Evolutionary conservation across 2,888 invertebrate genomes (phyloP), one percentile per base, ranked within the genome.

Genomic region (Phorcus lineatus): DNA sequence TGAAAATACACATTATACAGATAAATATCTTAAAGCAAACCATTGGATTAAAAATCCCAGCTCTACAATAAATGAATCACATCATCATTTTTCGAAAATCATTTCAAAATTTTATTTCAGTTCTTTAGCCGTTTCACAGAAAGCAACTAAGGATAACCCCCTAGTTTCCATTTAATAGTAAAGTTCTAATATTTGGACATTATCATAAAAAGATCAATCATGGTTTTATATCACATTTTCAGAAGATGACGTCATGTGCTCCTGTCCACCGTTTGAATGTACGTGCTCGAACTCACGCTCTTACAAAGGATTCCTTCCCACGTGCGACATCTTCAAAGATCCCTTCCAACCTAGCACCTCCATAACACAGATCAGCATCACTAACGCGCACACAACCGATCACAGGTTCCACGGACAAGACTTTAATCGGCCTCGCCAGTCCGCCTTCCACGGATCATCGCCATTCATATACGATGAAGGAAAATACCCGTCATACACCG

Each of bases 251-350:
- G 88, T 87, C 66, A 81, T 91, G 75, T 91, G 91, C 80, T 91
- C 91, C 7, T 91, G 91, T 78, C 90, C 91, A 17, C 91, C 91
- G 0, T 91, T 91, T 78, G 91, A 91, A 77, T 90, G 90, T 79
- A 89, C 87, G 1, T 91, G 91, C 80, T 78, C 83, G 47, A 85
- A 83, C 74, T 80, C 83, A 2, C 79, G 78, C 9, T 28, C 52
- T 36, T 83, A 80, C 78, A 83, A 76, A 40, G 70, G 70, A 22
- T 82, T 31, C 28, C 78, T 77, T 28, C 81, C 80, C 31, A 70
- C 78, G 13, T 80, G 77, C 70, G 80, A 80, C 28, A 40, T 77
- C 36, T 67, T 77, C 55, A 55, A 76, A 9, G 79, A 79, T 36
- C 47, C 76, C 3, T 67, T 74, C 55, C 75, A 77, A 19, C 54